These are phyloP conservation scores for Molothrus ater DNA, from an alignment of 2,797 vertebrate genomes.

Conservation along the genomic window DNA sequence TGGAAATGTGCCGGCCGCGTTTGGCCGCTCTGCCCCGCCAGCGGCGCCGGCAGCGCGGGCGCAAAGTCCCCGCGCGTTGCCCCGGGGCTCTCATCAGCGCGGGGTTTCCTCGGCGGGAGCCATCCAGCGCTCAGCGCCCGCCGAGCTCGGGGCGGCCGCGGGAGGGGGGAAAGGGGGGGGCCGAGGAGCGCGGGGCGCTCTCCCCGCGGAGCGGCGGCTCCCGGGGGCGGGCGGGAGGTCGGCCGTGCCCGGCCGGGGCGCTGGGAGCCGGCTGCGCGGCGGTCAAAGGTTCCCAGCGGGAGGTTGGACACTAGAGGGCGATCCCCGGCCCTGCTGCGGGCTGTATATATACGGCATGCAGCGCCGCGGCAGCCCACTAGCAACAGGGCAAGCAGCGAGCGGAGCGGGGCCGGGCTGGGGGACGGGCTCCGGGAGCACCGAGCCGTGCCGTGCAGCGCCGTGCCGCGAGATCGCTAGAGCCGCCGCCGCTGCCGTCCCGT, in stretches of 20 bases:
- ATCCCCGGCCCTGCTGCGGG: not conserved
- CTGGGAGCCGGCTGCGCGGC: slow-evolving; percentile 53
- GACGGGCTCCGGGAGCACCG: not conserved
- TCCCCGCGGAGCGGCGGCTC: not conserved
- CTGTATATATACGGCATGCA: slow-evolving; percentile 70
- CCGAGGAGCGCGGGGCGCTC: not conserved
- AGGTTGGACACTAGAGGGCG: slow-evolving; percentile 73
- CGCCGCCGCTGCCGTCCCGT: not conserved
- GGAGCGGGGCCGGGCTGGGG: not conserved
- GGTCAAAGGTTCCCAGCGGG: slow-evolving; percentile 42
- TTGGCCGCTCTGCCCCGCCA: not conserved
- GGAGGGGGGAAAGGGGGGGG: too few relatives aligned
- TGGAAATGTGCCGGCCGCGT: not conserved
- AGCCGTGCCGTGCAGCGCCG: not conserved
- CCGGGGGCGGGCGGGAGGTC: not conserved
- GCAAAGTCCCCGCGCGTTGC: not conserved
- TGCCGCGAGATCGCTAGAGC: not conserved
- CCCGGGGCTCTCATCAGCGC: not conserved
- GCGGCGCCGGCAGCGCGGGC: not conserved
- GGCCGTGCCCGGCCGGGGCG: not conserved
- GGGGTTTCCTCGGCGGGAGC: not conserved
- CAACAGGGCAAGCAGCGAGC: slow-evolving; percentile 19
- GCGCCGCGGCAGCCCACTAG: slow-evolving; percentile 50
- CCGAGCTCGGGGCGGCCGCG: not conserved
- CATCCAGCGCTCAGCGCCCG: not conserved